A percentile compares a stretch with the other conserved stretches of the same genome.
These are phyloP conservation scores for Carcina quercana DNA, from an alignment of 2,888 invertebrate species.

Conservation along the genomic window DNA sequence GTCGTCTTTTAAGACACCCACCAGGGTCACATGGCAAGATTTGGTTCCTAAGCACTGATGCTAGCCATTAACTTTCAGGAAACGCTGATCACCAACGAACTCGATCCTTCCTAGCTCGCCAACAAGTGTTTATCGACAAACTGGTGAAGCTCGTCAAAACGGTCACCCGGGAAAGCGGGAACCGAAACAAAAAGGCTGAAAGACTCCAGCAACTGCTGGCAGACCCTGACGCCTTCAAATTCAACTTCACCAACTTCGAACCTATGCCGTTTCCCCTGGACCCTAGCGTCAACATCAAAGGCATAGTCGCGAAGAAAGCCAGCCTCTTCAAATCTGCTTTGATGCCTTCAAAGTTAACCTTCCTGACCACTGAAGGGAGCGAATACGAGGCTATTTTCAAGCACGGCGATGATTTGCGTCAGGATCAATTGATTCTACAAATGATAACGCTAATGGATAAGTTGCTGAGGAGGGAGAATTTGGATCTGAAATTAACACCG, in stretches of 20 bases:
- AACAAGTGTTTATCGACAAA: slow-evolving; percentile 93
- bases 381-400: slow-evolving; percentile 98
- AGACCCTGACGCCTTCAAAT: slow-evolving; percentile 86
- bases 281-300: slow-evolving; percentile 91
- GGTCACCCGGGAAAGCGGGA: slow-evolving; percentile 93
- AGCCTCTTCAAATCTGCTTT: slow-evolving; percentile 96
- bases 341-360: slow-evolving; percentile 95
- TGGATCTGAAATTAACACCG: slow-evolving; percentile 96
- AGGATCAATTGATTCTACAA: slow-evolving; percentile 97
- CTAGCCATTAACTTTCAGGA: slow-evolving; percentile 36
- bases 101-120: slow-evolving; percentile 84
- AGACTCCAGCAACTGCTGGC: slow-evolving; percentile 88
- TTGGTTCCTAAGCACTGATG: too few relatives aligned
- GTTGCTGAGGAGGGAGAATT: slow-evolving; percentile 91
- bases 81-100: slow-evolving; percentile 82
- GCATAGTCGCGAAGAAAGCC: slow-evolving; percentile 91
- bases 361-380: slow-evolving; percentile 84
- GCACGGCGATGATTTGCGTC: slow-evolving; percentile 96
- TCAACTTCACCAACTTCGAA: slow-evolving; percentile 92
- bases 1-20: too few relatives aligned
- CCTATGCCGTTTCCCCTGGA: slow-evolving; percentile 96
- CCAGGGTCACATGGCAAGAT: too few relatives aligned
- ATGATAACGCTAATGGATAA: slow-evolving; percentile 99
- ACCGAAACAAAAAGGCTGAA: slow-evolving; percentile 93
- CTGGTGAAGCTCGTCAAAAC: slow-evolving; percentile 90